Percentiles rank a stretch among this genome's conserved stretches.
Conservation (phyloP, 2,113 vertebrate genomes). For the Alaudala cheleensis region DNA sequence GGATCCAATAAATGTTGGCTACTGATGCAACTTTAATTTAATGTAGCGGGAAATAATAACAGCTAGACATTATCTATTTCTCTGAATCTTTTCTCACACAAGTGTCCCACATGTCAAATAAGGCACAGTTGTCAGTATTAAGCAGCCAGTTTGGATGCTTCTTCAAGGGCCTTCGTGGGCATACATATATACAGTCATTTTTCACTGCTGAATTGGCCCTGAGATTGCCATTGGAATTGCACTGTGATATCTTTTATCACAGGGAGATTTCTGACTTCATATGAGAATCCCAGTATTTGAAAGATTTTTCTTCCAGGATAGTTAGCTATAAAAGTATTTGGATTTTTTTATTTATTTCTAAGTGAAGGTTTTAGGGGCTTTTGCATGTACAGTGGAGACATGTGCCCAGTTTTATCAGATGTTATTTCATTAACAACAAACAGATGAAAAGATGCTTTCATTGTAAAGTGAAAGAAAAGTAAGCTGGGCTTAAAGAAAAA, state of each 20-base stretch:
- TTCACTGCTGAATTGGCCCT: not conserved
- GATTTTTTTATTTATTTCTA: not conserved
- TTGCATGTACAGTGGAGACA: not conserved
- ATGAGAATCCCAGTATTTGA: not conserved
- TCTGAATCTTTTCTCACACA: not conserved
- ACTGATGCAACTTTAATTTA: not conserved
- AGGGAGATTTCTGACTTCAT: not conserved
- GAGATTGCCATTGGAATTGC: not conserved
- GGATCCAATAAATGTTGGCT: not conserved
- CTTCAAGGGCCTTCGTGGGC: not conserved
- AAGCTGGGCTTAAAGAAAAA: not conserved
- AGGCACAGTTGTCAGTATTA: not conserved
- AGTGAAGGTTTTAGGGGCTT: not conserved
- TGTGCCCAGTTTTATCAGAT: not conserved
- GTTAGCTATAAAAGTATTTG: not conserved
- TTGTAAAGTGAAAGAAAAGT: not conserved
- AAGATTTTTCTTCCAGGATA: not conserved
- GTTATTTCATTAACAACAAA: not conserved
- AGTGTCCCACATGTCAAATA: not conserved
- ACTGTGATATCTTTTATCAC: not conserved
- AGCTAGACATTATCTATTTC: not conserved
- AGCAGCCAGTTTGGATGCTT: not conserved
- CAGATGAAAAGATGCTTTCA: not conserved
- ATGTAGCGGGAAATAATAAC: not conserved
- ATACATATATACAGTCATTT: not conserved